Base-by-base conservation (phyloP, 2,888 invertebrate species). In the Diaprepes abbreviatus region DNA sequence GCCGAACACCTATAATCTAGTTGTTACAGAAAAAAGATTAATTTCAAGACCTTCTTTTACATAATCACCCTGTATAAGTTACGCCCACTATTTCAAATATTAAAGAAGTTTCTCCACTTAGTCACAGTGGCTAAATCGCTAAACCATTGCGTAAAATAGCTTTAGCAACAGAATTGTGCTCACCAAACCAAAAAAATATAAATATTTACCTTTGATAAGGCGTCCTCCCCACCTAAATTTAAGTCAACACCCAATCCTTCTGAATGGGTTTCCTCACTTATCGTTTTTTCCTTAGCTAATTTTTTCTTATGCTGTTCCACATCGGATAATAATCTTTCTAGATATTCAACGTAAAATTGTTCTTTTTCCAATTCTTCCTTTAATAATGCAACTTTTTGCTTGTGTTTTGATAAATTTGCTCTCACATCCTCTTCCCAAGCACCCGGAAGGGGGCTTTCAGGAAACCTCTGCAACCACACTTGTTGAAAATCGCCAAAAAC, bases 371-470 rank as follows among this genome's bases (percentile, higher is more conserved):
- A 86, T 85, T 95, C 95, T 83, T 94, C 93, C 82, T 91, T 90
- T 65, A 96, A 87, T 78, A 92, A 89, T 74, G 89, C 87, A 74
- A 95, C 94, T 88, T 93, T 93, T 84, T 93, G 91, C 87, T 93
- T 93, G 88, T 96, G 95, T 85, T 94, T 93, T 80, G 92, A 90
- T 79, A 96, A 89, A 87, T 95, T 95, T 77, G 93, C 93, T 82
- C 94, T 90, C 82, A 95, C 94, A 88, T 95, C 94, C 86, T 94
- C 94, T 85, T 95, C 95, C 95, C 94, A 95, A 83, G 94, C 94
- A 83, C 93, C 93, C 83, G 95, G 95, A 79, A 95, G 87, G 78
- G 93, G 92, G 86, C 93, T 94, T 82, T 94, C 94, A 77, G 95
- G 95, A 88, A 95, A 95, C 82, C 94, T 89, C 88, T 94, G 92